phyloP scores from a whole-genome alignment of 2,113 vertebrate species.

The Tauraco erythrolophus region DNA sequence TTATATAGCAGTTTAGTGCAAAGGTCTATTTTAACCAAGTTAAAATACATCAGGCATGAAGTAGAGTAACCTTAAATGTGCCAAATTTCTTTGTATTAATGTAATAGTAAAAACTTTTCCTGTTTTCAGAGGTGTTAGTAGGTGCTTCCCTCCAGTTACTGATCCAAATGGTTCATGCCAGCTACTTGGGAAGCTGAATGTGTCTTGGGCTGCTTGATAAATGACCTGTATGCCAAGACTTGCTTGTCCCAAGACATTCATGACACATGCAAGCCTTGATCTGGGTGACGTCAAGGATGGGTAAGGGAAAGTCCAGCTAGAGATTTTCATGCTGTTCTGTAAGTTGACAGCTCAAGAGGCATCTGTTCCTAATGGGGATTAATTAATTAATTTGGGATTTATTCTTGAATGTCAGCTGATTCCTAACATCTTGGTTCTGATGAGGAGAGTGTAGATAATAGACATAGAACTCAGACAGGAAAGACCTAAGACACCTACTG shows the following conservation, averaged over 20 bases:
- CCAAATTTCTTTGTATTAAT: not conserved
- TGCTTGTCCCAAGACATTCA: not conserved
- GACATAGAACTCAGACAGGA: not conserved
- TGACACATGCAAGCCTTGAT: not conserved
- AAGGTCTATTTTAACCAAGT: not conserved
- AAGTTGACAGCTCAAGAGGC: not conserved
- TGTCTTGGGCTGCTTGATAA: not conserved
- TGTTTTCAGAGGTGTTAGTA: not conserved
- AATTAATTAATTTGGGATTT: conserved; percentile 10
- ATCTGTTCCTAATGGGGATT: not conserved
- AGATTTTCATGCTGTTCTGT: not conserved
- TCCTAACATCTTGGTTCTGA: not conserved
- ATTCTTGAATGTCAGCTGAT: not conserved
- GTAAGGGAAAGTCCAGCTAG: not conserved
- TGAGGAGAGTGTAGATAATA: not conserved
- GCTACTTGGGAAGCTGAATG: not conserved
- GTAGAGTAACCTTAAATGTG: not conserved
- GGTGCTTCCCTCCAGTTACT: not conserved
- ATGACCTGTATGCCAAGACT: not conserved
- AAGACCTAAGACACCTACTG: not conserved
- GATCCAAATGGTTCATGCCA: not conserved
- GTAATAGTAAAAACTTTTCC: not conserved
- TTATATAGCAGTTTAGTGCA: not conserved
- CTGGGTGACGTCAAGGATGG: not conserved
- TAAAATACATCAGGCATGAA: not conserved